These are phyloP conservation scores for Melanotaenia pygmaea DNA, from an alignment of 2,797 vertebrate species.

Conservation along the genomic window DNA sequence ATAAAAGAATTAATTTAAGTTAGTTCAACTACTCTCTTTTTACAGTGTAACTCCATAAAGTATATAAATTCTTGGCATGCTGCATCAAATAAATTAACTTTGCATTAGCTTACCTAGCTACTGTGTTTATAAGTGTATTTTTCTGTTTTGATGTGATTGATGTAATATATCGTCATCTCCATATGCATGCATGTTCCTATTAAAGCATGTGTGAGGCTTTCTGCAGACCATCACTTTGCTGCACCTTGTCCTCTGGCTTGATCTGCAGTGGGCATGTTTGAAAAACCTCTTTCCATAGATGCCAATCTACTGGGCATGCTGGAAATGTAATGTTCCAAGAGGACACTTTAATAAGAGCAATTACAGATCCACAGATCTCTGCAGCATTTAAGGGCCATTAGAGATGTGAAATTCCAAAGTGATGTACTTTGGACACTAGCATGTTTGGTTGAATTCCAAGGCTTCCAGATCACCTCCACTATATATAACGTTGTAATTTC, in stretches of 20 bases:
- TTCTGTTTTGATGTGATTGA: no score
- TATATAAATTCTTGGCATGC: background rate
- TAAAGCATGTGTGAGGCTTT: background rate
- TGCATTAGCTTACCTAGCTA: no score
- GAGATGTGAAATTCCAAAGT: background rate
- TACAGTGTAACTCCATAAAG: no score
- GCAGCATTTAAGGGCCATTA: background rate
- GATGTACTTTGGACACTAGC: background rate
- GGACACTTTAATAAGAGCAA: background rate
- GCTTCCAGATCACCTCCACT: conserved; percentile 3
- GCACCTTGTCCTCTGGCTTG: background rate
- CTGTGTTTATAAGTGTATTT: no score
- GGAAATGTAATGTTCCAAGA: background rate
- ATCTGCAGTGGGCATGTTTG: background rate
- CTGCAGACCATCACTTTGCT: background rate
- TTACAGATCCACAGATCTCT: background rate
- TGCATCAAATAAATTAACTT: background rate
- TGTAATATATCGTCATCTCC: background rate
- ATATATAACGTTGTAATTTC: conserved; percentile 17
- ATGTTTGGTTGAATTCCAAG: conserved; percentile 8
- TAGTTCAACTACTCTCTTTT: no score
- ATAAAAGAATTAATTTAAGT: no score
- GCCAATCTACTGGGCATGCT: background rate
- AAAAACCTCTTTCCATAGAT: background rate
- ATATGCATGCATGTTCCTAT: background rate